A percentile compares a stretch with the other conserved stretches of the same genome.
Evolutionary conservation across 2,888 invertebrate genomes (phyloP).

Genomic region (Argyra leucocephala): DNA sequence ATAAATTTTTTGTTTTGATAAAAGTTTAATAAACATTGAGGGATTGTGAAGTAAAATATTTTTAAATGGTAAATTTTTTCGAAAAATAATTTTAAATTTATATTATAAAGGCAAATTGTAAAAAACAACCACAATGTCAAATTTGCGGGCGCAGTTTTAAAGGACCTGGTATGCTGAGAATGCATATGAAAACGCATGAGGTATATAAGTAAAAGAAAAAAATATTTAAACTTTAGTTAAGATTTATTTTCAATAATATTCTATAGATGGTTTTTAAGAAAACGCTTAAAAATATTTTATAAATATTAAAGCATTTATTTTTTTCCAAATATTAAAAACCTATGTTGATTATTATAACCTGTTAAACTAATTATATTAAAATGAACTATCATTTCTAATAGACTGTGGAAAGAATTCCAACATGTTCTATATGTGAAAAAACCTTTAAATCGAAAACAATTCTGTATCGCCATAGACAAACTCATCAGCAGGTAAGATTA

Average conservation of each 20-base stretch:
- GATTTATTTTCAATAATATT: constrained; percentile 2
- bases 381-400: constrained; percentile 28
- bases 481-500: constrained; percentile 47
- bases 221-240: background rate
- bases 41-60: too few relatives aligned
- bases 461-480: constrained; percentile 53
- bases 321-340: too few relatives aligned
- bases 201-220: too few relatives aligned
- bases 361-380: too few relatives aligned
- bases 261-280: constrained; percentile 7
- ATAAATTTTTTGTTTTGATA: too few relatives aligned
- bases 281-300: too few relatives aligned
- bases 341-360: too few relatives aligned
- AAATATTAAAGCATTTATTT: background rate
- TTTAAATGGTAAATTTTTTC: too few relatives aligned
- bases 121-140: constrained; percentile 54
- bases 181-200: constrained; percentile 58
- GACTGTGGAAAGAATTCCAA: constrained; percentile 50
- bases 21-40: too few relatives aligned
- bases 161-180: constrained; percentile 57
- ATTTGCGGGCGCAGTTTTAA: constrained; percentile 54
- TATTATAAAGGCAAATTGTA: constrained; percentile 50
- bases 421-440: constrained; percentile 53
- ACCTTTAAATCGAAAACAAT: constrained; percentile 52
- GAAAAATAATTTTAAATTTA: background rate